Evolutionary conservation across 2,113 vertebrate species (phyloP).

Genomic region (Sinocyclocheilus anophthalmus): DNA sequence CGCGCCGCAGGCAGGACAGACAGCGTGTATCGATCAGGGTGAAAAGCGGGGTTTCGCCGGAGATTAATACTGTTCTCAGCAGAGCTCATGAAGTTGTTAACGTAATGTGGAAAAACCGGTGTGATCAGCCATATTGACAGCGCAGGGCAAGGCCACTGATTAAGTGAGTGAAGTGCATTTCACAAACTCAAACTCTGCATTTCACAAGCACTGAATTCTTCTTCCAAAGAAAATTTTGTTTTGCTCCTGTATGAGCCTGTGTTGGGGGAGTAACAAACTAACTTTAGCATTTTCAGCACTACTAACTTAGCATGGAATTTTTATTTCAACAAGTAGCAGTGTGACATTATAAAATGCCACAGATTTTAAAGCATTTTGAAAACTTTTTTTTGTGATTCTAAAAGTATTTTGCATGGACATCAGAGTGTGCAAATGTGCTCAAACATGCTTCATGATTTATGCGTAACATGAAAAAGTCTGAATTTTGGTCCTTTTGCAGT

Average conservation of each 20-base stretch:
- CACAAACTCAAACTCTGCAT: not conserved
- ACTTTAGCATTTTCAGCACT: too few relatives aligned
- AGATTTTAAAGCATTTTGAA: not conserved
- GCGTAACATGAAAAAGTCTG: not conserved
- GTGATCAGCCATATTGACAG: conserved; percentile 58
- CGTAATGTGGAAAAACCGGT: conserved; percentile 53
- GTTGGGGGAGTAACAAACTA: not conserved
- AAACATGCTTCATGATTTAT: not conserved
- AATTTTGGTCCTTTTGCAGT: not conserved
- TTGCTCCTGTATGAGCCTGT: not conserved
- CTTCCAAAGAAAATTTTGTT: not conserved
- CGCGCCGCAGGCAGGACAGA: not conserved
- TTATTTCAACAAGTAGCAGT: not conserved
- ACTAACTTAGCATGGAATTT: not conserved
- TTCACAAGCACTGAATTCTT: too few relatives aligned
- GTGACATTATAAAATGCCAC: not conserved
- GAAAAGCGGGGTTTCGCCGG: conserved; percentile 48
- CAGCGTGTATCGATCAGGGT: conserved; percentile 42
- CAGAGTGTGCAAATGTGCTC: not conserved
- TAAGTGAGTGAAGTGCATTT: conserved; percentile 41
- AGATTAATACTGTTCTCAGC: conserved; percentile 52
- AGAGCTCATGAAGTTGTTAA: conserved; percentile 56
- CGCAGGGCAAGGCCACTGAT: conserved; percentile 29
- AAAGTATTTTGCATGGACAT: not conserved
- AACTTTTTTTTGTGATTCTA: too few relatives aligned